Base-by-base conservation (phyloP, 2,888 invertebrate genomes). In the Tortrix viridana region DNA sequence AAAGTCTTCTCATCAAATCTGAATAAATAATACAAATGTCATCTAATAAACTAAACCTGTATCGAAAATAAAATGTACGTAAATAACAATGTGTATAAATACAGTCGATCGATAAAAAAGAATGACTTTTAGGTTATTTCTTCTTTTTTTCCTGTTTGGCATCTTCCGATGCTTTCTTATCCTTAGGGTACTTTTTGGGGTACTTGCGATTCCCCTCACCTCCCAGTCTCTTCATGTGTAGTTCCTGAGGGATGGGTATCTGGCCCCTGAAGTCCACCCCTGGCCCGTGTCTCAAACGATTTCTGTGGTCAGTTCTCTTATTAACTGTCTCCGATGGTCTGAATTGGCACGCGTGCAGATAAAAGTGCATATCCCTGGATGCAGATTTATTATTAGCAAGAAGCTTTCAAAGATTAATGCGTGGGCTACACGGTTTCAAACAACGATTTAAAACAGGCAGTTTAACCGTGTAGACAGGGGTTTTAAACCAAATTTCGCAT, bases 281-380 rank as follows among this genome's bases (percentile, higher is more conserved):
- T 0, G 80, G 80, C 0, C 80, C 80, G 0, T 71, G 67, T 7
- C 64, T 68, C 18, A 79, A 38, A 48, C 75, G 82, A 60, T 68
- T 74, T 3, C 77, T 69, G 55, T 74, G 71, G 3, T 80, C 72
- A 0, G 67, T 67, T 32, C 61, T 72, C 6, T 68, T 74, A 56
- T 78, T 71, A 19, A 79, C 54, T 4, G 79, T 76, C 55, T 71
- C 67, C 0, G 73, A 62, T 0, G 82, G 80, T 5, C 71, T 5
- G 0, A 75, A 66, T 0, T 71, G 70, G 14, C 66, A 70, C 1
- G 32, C 20, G 4, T 67, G 62, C 5, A 71, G 76, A 66, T 73
- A 74, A 66, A 80, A 79, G 43, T 80, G 80, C 19, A 70, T 67
- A 43, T 79, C 77, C 58, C 79, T 79, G 69, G 2, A 69, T 5